Evolutionary conservation across 2,797 vertebrate genomes (phyloP).

Genomic region (Bufotes viridis): DNA sequence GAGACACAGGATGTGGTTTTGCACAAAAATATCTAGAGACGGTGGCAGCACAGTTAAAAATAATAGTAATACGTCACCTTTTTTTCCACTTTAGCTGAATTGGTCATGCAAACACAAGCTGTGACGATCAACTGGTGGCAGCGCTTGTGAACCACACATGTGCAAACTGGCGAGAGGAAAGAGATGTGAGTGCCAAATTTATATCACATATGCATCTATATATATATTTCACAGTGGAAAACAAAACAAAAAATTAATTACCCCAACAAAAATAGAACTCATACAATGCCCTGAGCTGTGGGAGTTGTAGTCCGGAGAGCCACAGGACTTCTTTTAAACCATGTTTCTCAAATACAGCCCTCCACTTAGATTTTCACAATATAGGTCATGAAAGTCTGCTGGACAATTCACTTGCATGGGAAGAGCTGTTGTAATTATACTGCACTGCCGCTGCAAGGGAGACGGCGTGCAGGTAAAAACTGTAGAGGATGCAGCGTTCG

Average conservation of each 20-base stretch:
- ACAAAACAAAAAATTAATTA: neutral
- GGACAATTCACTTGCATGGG: too few species aligned
- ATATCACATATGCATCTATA: neutral
- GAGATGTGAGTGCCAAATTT: neutral
- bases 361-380: too few species aligned
- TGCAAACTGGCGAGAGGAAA: conserved; percentile 84
- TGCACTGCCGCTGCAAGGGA: too few species aligned
- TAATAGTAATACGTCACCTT: conserved; percentile 69
- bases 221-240: neutral
- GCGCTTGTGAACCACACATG: conserved; percentile 96
- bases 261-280: neutral
- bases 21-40: neutral
- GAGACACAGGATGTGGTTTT: conserved; percentile 45
- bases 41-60: conserved; percentile 5
- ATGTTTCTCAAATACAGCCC: too few species aligned
- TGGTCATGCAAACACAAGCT: conserved; percentile 93
- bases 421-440: too few species aligned
- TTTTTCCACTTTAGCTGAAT: conserved; percentile 80
- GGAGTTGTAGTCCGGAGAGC: too few species aligned
- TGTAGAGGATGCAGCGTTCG: too few species aligned
- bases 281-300: too few species aligned
- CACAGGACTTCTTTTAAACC: too few species aligned
- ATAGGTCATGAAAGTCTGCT: too few species aligned
- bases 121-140: conserved; percentile 95
- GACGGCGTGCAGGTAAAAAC: too few species aligned